Evolutionary conservation across 1,140 invertebrate genomes (phyloP).

Genomic region (Notospermus geniculatus): DNA sequence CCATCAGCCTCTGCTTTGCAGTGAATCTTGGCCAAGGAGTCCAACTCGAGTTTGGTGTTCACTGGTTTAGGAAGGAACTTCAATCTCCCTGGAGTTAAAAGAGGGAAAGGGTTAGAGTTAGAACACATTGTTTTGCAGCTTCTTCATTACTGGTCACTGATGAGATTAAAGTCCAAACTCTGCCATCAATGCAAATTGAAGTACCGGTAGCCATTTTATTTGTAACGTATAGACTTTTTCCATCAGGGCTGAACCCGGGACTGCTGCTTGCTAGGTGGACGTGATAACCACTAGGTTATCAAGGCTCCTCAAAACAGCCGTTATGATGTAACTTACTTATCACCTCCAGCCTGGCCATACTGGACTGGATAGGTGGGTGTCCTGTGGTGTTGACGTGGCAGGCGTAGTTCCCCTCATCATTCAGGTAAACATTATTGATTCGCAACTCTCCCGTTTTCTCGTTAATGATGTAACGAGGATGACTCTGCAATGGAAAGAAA

Average conservation of each 20-base stretch:
- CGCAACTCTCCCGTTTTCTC: constrained; percentile 63
- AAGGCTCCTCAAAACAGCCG: no score
- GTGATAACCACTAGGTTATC: no score
- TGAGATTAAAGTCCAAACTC: no score
- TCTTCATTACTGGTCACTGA: background rate
- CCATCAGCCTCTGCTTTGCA: constrained; percentile 79
- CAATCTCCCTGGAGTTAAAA: constrained; percentile 65
- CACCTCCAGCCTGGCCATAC: constrained; percentile 62
- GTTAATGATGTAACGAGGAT: constrained; percentile 40
- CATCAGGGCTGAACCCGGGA: no score
- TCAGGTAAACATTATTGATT: constrained; percentile 62
- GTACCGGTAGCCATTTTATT: no score
- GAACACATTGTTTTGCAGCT: background rate
- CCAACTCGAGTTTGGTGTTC: constrained; percentile 78
- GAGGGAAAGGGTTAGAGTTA: background rate
- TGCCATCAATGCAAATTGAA: no score
- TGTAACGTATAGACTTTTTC: no score
- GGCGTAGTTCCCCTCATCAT: constrained; percentile 67
- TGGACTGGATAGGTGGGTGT: constrained; percentile 62
- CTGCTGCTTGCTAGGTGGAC: no score
- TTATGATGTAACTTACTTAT: constrained; percentile 64
- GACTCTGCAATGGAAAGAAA: constrained; percentile 5
- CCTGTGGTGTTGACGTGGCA: constrained; percentile 70
- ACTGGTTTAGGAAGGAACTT: constrained; percentile 79
- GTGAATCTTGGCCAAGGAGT: constrained; percentile 74